Evolutionary conservation across 1,140 invertebrate species (phyloP).

Genomic region (Diorhabda sublineata): DNA sequence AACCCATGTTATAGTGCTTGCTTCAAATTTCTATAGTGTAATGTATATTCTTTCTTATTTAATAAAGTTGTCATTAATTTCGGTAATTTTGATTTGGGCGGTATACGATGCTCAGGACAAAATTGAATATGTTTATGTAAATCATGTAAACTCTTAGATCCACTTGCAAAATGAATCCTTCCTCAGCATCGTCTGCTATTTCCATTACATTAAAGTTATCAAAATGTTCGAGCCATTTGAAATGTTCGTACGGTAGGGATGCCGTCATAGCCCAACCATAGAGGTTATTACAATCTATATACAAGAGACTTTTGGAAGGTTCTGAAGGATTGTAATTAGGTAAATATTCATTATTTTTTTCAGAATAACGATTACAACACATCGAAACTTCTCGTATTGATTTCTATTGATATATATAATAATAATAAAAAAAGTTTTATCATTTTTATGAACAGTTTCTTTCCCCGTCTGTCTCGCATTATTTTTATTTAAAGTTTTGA

Average conservation of each 20-base stretch:
- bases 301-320: too few relatives aligned
- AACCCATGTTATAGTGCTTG: constrained; percentile 50
- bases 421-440: too few relatives aligned
- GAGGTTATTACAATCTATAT: too few relatives aligned
- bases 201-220: constrained; percentile 51
- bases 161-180: constrained; percentile 54
- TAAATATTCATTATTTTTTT: too few relatives aligned
- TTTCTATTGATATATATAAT: too few relatives aligned
- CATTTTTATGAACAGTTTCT: too few relatives aligned
- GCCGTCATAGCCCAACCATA: background rate
- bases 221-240: background rate
- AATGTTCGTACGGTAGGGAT: background rate
- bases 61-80: constrained; percentile 23
- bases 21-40: constrained; percentile 52
- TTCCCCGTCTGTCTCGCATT: too few relatives aligned
- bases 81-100: constrained; percentile 13
- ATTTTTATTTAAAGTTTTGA: too few relatives aligned
- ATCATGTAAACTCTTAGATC: constrained; percentile 50
- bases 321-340: too few relatives aligned
- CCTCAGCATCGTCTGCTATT: constrained; percentile 53
- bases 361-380: too few relatives aligned
- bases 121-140: constrained; percentile 50
- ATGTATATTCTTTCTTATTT: constrained; percentile 31
- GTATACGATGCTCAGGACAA: constrained; percentile 18
- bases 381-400: too few relatives aligned